These are phyloP conservation scores for Mormyrops attenuatus DNA, from an alignment of 2,797 vertebrate genomes.

Conservation along the genomic window DNA sequence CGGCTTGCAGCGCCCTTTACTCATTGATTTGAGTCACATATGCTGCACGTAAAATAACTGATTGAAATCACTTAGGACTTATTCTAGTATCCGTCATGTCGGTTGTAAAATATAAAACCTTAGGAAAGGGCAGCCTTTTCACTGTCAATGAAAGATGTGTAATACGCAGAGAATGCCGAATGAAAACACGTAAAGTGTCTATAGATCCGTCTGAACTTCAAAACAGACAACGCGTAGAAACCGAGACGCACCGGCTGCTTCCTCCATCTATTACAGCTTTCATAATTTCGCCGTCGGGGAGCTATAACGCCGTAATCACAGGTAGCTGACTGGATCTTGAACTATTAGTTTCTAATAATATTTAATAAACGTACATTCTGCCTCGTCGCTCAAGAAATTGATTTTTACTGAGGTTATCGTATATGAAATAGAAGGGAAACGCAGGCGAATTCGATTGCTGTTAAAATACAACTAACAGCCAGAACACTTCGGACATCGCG, in stretches of 20 bases:
- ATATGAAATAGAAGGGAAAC: neutral
- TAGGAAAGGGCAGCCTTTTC: neutral
- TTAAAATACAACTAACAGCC: neutral
- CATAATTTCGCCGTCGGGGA: neutral
- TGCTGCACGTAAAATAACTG: neutral
- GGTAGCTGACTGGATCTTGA: neutral
- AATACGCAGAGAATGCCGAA: neutral
- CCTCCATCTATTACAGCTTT: neutral
- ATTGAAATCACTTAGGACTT: neutral
- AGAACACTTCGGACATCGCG: neutral
- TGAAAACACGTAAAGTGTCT: neutral
- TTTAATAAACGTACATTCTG: neutral
- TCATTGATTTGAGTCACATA: neutral
- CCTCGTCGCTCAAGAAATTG: neutral
- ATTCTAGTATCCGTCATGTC: neutral
- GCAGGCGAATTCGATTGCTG: neutral
- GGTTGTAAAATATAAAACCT: neutral
- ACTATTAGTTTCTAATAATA: neutral
- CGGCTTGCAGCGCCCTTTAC: neutral
- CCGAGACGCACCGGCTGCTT: neutral
- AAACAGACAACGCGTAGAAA: neutral
- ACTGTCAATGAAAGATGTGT: neutral
- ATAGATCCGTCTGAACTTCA: neutral
- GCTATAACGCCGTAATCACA: neutral
- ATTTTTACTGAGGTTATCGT: neutral